These are phyloP conservation scores for Formica selysi DNA, from an alignment of 1,140 invertebrate genomes.

Conservation along the genomic window DNA sequence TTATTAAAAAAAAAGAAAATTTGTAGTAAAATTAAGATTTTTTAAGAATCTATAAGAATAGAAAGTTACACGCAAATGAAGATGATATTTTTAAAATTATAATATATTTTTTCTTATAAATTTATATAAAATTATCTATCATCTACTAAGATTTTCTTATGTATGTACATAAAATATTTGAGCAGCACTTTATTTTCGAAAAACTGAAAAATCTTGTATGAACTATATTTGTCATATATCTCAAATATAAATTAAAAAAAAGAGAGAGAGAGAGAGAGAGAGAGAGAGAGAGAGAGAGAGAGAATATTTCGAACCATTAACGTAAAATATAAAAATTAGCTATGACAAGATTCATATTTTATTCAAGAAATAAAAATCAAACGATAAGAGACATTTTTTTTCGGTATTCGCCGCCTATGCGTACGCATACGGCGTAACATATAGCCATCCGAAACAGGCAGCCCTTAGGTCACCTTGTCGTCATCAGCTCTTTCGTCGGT, in stretches of 20 bases:
- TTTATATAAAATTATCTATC: conserved; percentile 10
- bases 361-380: background rate
- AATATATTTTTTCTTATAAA: background rate
- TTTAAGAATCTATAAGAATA: background rate
- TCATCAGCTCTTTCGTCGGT: conserved; percentile 27
- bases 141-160: background rate
- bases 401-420: background rate
- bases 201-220: background rate
- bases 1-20: background rate
- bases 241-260: background rate
- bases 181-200: background rate
- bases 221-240: background rate
- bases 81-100: background rate
- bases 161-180: background rate
- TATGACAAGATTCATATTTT: conserved; percentile 5
- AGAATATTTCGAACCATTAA: background rate
- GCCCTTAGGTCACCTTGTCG: conserved; percentile 39
- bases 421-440: conserved; percentile 9
- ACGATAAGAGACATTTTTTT: background rate
- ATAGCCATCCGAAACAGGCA: conserved; percentile 33
- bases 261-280: no score
- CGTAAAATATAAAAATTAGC: conserved; percentile 7
- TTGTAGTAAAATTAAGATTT: background rate
- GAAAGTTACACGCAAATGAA: background rate
- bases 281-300: background rate